Percentiles rank a stretch among this genome's conserved stretches.
Conservation (phyloP, 2,113 vertebrate species). For the Notarius lentiginosus region DNA sequence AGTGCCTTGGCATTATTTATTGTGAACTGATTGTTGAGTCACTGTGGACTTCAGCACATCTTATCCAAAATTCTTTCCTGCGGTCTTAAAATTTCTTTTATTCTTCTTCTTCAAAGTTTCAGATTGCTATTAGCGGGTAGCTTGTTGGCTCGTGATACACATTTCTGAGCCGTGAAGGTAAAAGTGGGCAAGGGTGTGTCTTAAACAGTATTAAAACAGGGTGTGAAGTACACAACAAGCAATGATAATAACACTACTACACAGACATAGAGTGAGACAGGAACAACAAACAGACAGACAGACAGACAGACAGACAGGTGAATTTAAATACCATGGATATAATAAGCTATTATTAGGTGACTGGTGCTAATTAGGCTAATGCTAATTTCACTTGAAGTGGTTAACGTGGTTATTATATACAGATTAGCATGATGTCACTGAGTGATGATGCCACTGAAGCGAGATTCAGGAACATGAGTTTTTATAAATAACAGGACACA, state of each 20-base stretch:
- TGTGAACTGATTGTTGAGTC: too few species aligned
- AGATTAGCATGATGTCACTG: slow-evolving; percentile 50
- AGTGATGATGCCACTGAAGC: slow-evolving; percentile 7
- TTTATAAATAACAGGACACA: not conserved
- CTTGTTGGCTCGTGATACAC: not conserved
- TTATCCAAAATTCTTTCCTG: not conserved
- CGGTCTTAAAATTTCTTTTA: not conserved
- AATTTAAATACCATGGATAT: slow-evolving; percentile 54
- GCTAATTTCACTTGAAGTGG: slow-evolving; percentile 67
- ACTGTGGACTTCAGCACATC: not conserved
- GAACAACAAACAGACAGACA: not conserved
- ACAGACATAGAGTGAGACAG: slow-evolving; percentile 17
- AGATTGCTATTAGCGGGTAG: too few species aligned
- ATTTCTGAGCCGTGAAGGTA: not conserved
- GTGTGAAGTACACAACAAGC: not conserved
- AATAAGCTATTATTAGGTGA: slow-evolving; percentile 62
- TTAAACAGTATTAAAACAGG: not conserved
- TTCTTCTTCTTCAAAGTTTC: not conserved
- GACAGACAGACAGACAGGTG: slow-evolving; percentile 53
- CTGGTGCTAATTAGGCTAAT: slow-evolving; percentile 74
- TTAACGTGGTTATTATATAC: slow-evolving; percentile 71
- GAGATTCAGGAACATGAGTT: slow-evolving; percentile 66
- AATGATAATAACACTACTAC: not conserved
- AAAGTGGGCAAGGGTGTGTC: not conserved
- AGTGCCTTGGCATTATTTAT: too few species aligned